Conservation (phyloP, 2,797 vertebrate species). For the Octomys mimax region DNA sequence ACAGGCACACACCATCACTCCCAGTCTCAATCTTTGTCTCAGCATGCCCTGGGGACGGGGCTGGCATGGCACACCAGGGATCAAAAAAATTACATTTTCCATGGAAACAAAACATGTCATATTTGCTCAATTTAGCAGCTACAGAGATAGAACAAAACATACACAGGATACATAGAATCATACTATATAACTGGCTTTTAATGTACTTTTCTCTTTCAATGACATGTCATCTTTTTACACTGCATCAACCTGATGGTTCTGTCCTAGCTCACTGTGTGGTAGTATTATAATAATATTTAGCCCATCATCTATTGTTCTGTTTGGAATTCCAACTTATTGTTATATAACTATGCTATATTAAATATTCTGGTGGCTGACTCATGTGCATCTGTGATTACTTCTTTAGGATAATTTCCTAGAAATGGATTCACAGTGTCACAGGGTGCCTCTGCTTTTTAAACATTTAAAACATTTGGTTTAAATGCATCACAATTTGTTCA, state of each 20-base stretch:
- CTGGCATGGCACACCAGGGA: too few species aligned
- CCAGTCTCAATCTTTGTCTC: too few species aligned
- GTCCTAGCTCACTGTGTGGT: neutral
- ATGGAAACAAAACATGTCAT: neutral
- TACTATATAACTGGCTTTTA: neutral
- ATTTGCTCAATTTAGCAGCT: neutral
- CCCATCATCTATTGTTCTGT: neutral
- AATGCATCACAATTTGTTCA: neutral
- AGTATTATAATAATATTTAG: slow-evolving; percentile 31
- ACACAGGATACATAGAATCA: neutral
- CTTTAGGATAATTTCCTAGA: slow-evolving; percentile 62
- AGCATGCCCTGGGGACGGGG: too few species aligned
- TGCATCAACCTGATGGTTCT: neutral
- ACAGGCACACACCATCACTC: too few species aligned
- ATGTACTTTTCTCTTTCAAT: slow-evolving; percentile 21
- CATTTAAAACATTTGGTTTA: neutral
- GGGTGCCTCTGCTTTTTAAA: neutral
- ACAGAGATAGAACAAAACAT: neutral
- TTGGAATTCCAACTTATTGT: slow-evolving; percentile 55
- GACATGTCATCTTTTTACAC: neutral
- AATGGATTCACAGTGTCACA: slow-evolving; percentile 28
- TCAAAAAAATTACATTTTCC: slow-evolving; percentile 44
- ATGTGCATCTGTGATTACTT: neutral
- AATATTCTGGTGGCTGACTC: slow-evolving; percentile 13
- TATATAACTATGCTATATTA: neutral